These are phyloP conservation scores for Belgica antarctica DNA, from an alignment of 2,888 invertebrate species.

Conservation along the genomic window DNA sequence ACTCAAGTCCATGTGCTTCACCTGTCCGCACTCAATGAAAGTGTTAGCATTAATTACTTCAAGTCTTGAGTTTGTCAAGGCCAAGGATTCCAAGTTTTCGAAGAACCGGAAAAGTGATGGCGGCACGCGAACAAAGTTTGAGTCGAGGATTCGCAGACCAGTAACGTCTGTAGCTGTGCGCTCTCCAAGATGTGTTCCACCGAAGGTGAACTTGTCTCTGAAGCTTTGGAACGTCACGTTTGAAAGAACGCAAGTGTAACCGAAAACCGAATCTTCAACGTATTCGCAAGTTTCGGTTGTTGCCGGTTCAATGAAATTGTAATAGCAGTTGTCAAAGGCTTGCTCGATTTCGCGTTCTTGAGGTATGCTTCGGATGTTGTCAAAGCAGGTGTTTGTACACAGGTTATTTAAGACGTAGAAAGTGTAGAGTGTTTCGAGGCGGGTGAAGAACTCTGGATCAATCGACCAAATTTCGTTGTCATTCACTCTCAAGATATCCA, in stretches of 20 bases:
- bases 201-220: neutral
- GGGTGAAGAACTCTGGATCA: neutral
- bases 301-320: neutral
- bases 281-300: neutral
- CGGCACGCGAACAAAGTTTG: neutral
- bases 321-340: neutral
- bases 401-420: neutral
- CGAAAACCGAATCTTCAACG: neutral
- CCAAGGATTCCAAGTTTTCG: neutral
- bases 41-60: neutral
- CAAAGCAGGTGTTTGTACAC: neutral
- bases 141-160: neutral
- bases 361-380: neutral
- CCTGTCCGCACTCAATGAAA: neutral
- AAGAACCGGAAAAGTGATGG: constrained; percentile 2
- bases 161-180: neutral
- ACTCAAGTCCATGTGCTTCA: neutral
- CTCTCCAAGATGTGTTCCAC: neutral
- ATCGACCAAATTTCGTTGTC: neutral
- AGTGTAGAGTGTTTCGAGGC: neutral
- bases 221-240: neutral
- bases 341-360: neutral
- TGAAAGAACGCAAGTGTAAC: neutral
- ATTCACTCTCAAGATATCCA: neutral
- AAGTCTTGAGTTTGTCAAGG: neutral